Conservation (phyloP, 2,888 invertebrate genomes). For the Pyrochroa serraticornis region DNA sequence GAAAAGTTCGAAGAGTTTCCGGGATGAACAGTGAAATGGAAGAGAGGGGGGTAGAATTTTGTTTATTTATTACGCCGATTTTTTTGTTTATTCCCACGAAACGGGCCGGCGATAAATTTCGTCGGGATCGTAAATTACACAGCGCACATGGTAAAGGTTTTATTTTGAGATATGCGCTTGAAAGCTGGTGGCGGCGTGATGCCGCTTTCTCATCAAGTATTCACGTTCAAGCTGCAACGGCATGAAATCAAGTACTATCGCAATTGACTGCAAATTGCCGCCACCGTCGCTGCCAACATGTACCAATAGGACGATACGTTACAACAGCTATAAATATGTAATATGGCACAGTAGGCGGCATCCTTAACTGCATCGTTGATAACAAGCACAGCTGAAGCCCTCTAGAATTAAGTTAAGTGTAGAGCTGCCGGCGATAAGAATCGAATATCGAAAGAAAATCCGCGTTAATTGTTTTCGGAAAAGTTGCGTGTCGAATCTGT, state of each 20-base stretch:
- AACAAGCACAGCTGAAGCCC: too few species aligned
- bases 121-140: background rate
- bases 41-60: too few species aligned
- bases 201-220: too few species aligned
- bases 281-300: slow-evolving; percentile 4
- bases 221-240: too few species aligned
- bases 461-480: too few species aligned
- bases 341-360: slow-evolving; percentile 8
- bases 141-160: slow-evolving; percentile 8
- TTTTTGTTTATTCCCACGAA: slow-evolving; percentile 10
- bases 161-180: too few species aligned
- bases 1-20: slow-evolving; percentile 16
- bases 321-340: slow-evolving; percentile 11
- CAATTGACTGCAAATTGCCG: slow-evolving; percentile 19
- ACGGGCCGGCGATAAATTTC: slow-evolving; percentile 4
- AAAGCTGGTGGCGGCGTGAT: too few species aligned
- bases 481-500: too few species aligned
- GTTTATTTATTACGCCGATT: background rate
- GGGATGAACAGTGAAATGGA: too few species aligned
- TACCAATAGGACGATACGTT: slow-evolving; percentile 11
- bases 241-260: background rate
- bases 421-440: too few species aligned
- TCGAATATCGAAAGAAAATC: too few species aligned
- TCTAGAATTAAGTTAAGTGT: too few species aligned
- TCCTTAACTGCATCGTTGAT: background rate